Evolutionary conservation across 2,888 invertebrate species (phyloP).

Genomic region (Macropis europaea): DNA sequence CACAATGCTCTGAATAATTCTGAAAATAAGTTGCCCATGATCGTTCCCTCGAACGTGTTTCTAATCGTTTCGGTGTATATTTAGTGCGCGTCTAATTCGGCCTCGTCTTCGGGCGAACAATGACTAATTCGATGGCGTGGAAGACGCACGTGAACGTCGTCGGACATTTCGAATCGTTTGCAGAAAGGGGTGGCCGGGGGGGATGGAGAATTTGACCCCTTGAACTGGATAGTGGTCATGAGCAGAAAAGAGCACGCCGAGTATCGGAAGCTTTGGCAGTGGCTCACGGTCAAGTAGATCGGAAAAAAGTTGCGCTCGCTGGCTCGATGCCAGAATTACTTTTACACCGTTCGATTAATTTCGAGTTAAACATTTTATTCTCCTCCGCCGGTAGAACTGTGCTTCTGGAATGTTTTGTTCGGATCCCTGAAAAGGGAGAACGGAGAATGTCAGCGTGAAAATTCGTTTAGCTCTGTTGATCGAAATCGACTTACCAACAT

Average conservation of each 20-base stretch:
- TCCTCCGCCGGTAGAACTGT: no score
- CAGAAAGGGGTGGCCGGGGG: neutral
- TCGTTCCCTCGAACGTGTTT: conserved; percentile 38
- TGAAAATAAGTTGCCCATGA: conserved; percentile 36
- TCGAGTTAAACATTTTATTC: neutral
- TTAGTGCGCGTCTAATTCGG: conserved; percentile 49
- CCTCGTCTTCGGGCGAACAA: conserved; percentile 44
- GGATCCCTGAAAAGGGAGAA: neutral
- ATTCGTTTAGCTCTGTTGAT: no score
- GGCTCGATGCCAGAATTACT: conserved; percentile 56
- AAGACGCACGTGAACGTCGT: conserved; percentile 10
- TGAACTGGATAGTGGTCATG: conserved; percentile 51
- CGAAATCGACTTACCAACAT: no score
- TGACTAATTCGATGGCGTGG: conserved; percentile 52
- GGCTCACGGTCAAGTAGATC: conserved; percentile 63
- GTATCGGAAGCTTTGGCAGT: conserved; percentile 66
- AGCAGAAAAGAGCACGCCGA: conserved; percentile 47
- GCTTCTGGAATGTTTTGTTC: no score
- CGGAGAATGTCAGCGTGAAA: no score
- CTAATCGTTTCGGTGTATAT: conserved; percentile 44
- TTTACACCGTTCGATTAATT: conserved; percentile 42
- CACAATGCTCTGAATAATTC: no score
- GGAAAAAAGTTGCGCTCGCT: conserved; percentile 47
- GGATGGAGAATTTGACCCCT: conserved; percentile 58
- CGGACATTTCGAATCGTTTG: conserved; percentile 41